Conservation (phyloP, 2,113 vertebrate species). For the Sialia sialis region DNA sequence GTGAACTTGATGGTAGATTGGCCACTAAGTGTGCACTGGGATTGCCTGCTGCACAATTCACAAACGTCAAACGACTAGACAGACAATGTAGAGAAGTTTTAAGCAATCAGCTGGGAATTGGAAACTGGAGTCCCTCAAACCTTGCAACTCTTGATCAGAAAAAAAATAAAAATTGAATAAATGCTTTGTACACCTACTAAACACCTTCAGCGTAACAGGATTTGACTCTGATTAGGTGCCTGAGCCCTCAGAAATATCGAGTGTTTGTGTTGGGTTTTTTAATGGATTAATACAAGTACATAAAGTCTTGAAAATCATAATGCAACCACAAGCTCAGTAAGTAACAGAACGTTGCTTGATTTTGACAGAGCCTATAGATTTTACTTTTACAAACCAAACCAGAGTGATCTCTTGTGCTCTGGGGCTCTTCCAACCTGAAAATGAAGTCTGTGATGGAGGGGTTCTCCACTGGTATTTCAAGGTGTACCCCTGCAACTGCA, state of each 20-base stretch:
- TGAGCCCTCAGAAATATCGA: background rate
- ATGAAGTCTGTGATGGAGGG: rapidly evolving
- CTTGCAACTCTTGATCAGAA: background rate
- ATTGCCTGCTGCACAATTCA: background rate
- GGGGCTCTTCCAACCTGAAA: background rate
- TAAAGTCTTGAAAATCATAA: background rate
- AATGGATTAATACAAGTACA: background rate
- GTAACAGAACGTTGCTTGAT: background rate
- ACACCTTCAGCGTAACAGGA: background rate
- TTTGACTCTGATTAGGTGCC: background rate
- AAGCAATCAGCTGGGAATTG: background rate
- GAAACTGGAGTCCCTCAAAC: background rate
- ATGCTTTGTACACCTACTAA: background rate
- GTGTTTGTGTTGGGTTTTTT: background rate
- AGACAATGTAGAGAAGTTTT: background rate
- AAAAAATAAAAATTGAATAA: background rate
- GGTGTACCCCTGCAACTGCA: background rate
- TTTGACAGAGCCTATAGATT: background rate
- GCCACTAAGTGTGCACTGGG: background rate
- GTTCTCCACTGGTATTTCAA: background rate
- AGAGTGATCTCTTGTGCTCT: background rate
- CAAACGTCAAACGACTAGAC: rapidly evolving
- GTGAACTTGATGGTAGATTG: background rate
- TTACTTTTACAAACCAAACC: background rate
- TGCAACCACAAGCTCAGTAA: background rate